These are phyloP conservation scores for Mythimna lalbum DNA, from an alignment of 2,888 invertebrate genomes.

Conservation along the genomic window DNA sequence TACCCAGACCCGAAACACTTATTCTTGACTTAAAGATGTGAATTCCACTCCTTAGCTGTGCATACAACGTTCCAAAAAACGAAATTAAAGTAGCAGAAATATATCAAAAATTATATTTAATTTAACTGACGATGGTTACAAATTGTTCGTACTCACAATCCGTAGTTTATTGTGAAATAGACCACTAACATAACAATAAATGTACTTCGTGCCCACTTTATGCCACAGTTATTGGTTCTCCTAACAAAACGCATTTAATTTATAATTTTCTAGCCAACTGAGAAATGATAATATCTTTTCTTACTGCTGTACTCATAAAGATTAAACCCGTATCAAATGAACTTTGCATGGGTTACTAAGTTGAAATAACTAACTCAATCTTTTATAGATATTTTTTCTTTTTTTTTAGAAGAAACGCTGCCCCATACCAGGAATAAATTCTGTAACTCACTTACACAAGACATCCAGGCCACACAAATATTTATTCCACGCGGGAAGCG, in stretches of 20 bases:
- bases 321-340: conserved; percentile 29
- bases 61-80: too few species aligned
- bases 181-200: conserved; percentile 27
- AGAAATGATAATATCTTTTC: conserved; percentile 25
- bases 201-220: conserved; percentile 16
- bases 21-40: too few species aligned
- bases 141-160: neutral
- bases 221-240: conserved; percentile 23
- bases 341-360: neutral
- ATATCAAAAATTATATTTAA: conserved; percentile 3
- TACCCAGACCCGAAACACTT: too few species aligned
- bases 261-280: conserved; percentile 36
- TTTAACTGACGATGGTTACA: conserved; percentile 5
- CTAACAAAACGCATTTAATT: conserved; percentile 42
- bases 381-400: conserved; percentile 1
- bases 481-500: neutral
- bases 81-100: conserved; percentile 6
- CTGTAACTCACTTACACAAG: neutral
- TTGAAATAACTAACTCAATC: neutral
- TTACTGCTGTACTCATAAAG: conserved; percentile 26
- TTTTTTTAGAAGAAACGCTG: too few species aligned
- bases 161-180: conserved; percentile 25
- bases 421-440: too few species aligned
- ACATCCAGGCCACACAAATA: neutral
- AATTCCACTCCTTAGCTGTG: too few species aligned